Evolutionary conservation across 1,140 invertebrate genomes (phyloP), one percentile per base, ranked within the genome.

Genomic region (Bombus superbus): DNA sequence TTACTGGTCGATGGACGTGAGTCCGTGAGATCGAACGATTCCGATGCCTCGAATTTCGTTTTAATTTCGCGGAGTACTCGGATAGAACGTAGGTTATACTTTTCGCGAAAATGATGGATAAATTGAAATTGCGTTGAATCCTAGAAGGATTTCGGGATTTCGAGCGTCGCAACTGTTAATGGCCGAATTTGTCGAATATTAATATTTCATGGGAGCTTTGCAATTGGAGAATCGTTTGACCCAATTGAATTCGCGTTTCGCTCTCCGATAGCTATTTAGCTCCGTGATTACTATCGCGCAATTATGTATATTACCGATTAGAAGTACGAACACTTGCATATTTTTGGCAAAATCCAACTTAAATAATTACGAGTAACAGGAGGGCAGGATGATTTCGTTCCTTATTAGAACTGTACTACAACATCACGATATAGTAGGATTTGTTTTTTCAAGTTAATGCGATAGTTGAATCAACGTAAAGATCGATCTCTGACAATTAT

Each of bases 221-320:
- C 6, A 22, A 28, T 32, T 28, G 80, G n/a, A 76, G 32, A 59
- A 76, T 57, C 71, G n/a, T 35, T 53, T 82, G 59, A 82, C 81
- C 81, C 53, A 44, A 64, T 82, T 75, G 57, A 66, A 44, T 72
- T 44, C 53, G 25, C 28, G 25, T 76, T 59, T 76, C 57, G 25
- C 40, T 44, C 42, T 6, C 15, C 40, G 28, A 72, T 44, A 59
- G 11, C 25, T n/a, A 8, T 9, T 15, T 18, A 66, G 18, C 8
- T 66, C 6, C 13, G n/a, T 15, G n/a, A 66, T 11, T 66, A 18
- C 32, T 22, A 66, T 6, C 15, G 32, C 64, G 32, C 15, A 35
- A 66, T 66, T 66, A 22, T 35, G 32, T 66, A 66, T 66, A 35
- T n/a, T 15, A n/a, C 62, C 32, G 11, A 64, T 32, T 32, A 32